Evolutionary conservation across 35 echinoderm and acorn worm genomes (phyloP).

Genomic region (Nesometra sesokonis): DNA sequence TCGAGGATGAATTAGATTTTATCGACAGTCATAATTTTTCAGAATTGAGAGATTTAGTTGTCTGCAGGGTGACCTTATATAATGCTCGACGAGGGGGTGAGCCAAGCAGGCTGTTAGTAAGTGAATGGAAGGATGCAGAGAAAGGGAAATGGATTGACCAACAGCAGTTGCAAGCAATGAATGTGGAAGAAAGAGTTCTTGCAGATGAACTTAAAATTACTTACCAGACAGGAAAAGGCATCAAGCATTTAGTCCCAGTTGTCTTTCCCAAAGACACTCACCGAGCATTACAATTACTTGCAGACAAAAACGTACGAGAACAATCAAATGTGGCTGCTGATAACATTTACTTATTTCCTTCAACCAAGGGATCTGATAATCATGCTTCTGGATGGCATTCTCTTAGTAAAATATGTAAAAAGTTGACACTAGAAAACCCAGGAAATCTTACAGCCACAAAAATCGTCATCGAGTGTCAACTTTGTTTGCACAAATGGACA

Average conservation of each 20-base stretch:
- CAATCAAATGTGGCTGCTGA: neutral
- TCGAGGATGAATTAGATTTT: neutral
- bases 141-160: neutral
- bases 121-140: slow-evolving; percentile 27
- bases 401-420: slow-evolving; percentile 19
- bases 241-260: slow-evolving; percentile 22
- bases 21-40: slow-evolving; percentile 25
- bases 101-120: slow-evolving; percentile 17
- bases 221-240: slow-evolving; percentile 26
- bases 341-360: slow-evolving; percentile 18
- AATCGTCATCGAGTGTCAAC: slow-evolving; percentile 33
- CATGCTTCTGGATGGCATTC: slow-evolving; percentile 33
- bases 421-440: neutral
- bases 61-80: slow-evolving; percentile 20
- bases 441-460: slow-evolving; percentile 41
- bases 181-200: neutral
- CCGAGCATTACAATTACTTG: neutral
- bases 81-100: slow-evolving; percentile 40
- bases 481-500: slow-evolving; percentile 30
- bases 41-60: slow-evolving; percentile 8
- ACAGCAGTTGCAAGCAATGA: neutral
- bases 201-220: slow-evolving; percentile 18
- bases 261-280: slow-evolving; percentile 34
- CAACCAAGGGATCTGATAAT: neutral
- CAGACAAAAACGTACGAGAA: neutral